Evolutionary conservation across 2,113 vertebrate genomes (phyloP).

Genomic region (Isurus oxyrinchus): DNA sequence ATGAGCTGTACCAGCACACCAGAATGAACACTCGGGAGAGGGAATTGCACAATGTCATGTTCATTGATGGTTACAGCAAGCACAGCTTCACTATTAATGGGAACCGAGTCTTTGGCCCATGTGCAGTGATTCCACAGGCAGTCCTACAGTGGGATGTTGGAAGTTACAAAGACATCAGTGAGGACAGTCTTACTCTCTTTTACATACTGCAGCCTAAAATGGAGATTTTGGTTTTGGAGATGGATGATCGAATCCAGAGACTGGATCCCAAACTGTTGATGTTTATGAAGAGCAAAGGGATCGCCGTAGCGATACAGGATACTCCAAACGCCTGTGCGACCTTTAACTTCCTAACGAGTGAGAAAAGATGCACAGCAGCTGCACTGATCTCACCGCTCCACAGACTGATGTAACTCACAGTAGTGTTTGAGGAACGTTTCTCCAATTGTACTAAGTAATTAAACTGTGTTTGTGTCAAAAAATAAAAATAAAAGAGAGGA

Average conservation of each 20-base stretch:
- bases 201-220: too few species aligned
- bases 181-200: slow-evolving; percentile 71
- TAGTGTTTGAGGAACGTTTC: too few species aligned
- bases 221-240: slow-evolving; percentile 83
- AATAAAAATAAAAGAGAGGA: too few species aligned
- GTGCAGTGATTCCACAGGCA: slow-evolving; percentile 71
- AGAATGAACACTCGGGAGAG: slow-evolving; percentile 66
- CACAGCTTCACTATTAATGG: slow-evolving; percentile 79
- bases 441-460: too few species aligned
- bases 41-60: slow-evolving; percentile 50
- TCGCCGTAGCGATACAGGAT: too few species aligned
- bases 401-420: too few species aligned
- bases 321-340: too few species aligned
- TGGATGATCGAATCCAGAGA: slow-evolving; percentile 67
- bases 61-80: slow-evolving; percentile 79
- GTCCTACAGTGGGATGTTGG: slow-evolving; percentile 93
- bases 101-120: slow-evolving; percentile 74
- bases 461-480: too few species aligned
- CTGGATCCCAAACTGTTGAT: slow-evolving; percentile 58
- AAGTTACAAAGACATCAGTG: slow-evolving; percentile 67
- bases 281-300: too few species aligned
- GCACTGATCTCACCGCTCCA: too few species aligned
- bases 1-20: slow-evolving; percentile 46
- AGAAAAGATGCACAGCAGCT: too few species aligned
- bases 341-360: too few species aligned